These are phyloP conservation scores for Tricholaema leucomelas DNA, from an alignment of 2,113 vertebrate species.

Conservation along the genomic window DNA sequence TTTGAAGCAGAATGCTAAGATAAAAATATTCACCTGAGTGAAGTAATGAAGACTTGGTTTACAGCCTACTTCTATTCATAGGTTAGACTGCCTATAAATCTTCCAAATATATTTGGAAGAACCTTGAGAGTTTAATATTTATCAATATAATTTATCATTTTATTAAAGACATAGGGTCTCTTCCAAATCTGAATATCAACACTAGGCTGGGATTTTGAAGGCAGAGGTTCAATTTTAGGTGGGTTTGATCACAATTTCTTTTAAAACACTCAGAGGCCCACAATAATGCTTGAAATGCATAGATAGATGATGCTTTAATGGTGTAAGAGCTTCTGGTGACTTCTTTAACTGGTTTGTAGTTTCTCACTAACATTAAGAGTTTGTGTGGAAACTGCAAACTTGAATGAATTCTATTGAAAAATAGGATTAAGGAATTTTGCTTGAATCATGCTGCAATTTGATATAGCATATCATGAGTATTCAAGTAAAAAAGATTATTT, in stretches of 20 bases:
- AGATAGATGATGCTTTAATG: not conserved
- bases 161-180: not conserved
- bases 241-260: not conserved
- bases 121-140: not conserved
- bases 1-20: not conserved
- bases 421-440: not conserved
- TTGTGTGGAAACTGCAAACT: not conserved
- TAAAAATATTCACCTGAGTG: not conserved
- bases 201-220: not conserved
- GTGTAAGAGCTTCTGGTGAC: not conserved
- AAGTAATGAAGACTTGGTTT: not conserved
- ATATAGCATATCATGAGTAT: not conserved
- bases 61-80: not conserved
- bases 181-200: not conserved
- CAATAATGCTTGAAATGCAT: not conserved
- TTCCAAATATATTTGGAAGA: not conserved
- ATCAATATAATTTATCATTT: not conserved
- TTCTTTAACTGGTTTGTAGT: not conserved
- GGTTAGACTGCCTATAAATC: not conserved
- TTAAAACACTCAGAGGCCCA: not conserved
- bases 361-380: not conserved
- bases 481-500: not conserved
- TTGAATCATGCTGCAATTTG: not conserved
- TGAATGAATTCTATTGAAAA: not conserved
- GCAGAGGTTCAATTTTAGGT: not conserved